Percentiles rank a stretch among this genome's conserved stretches.
Evolutionary conservation across 2,113 vertebrate genomes (phyloP).

Genomic region (Gila orcuttii): DNA sequence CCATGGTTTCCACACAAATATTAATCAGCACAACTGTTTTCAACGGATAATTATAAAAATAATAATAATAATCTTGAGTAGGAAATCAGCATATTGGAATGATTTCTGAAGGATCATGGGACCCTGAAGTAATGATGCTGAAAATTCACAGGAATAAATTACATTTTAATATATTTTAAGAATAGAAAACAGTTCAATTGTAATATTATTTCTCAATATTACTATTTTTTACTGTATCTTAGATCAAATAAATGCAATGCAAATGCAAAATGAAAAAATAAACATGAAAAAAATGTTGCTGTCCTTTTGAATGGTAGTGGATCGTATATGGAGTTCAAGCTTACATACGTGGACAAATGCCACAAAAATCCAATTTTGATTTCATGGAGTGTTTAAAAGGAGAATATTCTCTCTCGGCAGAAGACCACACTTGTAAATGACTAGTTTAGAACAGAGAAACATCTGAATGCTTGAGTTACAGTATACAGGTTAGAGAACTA

Average conservation of each 20-base stretch:
- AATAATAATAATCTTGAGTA: background rate
- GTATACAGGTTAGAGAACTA: background rate
- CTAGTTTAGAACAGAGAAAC: background rate
- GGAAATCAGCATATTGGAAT: background rate
- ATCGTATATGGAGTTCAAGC: background rate
- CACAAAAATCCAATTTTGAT: background rate
- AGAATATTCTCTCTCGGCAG: background rate
- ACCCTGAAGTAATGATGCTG: too few relatives aligned
- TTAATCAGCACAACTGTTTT: background rate
- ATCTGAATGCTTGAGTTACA: background rate
- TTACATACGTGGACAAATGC: background rate
- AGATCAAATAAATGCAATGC: background rate
- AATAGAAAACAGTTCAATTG: too few relatives aligned
- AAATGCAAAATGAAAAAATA: background rate
- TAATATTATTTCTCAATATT: background rate
- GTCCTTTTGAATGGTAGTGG: background rate
- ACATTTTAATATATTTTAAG: too few relatives aligned
- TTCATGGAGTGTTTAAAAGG: background rate
- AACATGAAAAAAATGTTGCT: background rate
- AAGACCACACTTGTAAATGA: background rate
- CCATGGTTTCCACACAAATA: too few relatives aligned
- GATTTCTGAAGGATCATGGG: too few relatives aligned
- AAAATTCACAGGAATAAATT: too few relatives aligned
- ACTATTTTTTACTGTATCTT: background rate
- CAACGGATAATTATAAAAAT: background rate